phyloP scores from a whole-genome alignment of 1,140 invertebrate genomes.

The Brachionus rotundiformis region DNA sequence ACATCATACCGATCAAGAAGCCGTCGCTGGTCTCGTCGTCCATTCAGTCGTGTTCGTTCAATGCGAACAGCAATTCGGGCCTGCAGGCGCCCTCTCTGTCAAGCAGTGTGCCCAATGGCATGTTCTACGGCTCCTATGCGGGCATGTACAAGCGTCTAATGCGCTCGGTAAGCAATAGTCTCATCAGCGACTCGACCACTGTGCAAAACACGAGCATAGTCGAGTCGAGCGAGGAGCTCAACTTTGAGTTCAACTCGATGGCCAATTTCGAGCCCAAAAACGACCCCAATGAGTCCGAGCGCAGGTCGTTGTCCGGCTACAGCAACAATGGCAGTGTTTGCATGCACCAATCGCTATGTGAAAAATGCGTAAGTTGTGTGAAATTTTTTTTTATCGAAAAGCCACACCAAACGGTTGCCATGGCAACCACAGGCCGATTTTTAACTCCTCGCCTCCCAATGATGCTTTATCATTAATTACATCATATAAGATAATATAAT shows the following conservation, averaged over 20 bases:
- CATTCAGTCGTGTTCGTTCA: background rate
- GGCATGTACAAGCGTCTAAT: slow-evolving; percentile 43
- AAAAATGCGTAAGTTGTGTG: background rate
- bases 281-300: background rate
- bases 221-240: background rate
- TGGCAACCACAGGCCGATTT: background rate
- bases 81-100: background rate
- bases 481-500: no score
- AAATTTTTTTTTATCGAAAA: background rate
- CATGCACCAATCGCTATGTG: background rate
- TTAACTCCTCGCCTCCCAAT: no score
- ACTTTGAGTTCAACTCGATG: background rate
- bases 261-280: background rate
- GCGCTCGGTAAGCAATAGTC: slow-evolving; percentile 48
- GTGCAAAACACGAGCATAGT: background rate
- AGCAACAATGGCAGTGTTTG: slow-evolving; percentile 11
- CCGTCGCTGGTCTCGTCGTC: background rate
- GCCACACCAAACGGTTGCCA: background rate
- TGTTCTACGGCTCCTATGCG: slow-evolving; percentile 21
- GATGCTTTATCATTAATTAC: no score
- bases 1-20: slow-evolving; percentile 5
- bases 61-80: background rate
- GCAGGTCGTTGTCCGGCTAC: background rate
- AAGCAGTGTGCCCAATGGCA: background rate
- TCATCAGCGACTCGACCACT: slow-evolving; percentile 29